Evolutionary conservation across 2,113 vertebrate species (phyloP).

Genomic region (Sceloporus undulatus): DNA sequence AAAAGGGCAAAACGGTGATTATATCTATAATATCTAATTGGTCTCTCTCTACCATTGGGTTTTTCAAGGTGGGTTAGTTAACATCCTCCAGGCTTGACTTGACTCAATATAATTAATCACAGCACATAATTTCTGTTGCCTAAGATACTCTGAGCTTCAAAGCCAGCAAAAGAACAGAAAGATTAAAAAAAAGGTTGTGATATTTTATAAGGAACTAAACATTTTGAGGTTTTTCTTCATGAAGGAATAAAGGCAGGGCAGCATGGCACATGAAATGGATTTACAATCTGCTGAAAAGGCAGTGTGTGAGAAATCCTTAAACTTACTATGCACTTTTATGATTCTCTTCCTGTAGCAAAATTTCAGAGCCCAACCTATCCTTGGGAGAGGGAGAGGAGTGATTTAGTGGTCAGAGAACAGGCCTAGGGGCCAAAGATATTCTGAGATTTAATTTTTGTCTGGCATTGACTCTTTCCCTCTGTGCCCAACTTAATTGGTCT

Average conservation of each 20-base stretch:
- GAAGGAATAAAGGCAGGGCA: conserved; percentile 19
- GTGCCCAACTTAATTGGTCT: conserved; percentile 34
- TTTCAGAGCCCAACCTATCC: background rate
- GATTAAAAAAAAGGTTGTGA: conserved; percentile 7
- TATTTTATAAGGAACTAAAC: conserved; percentile 34
- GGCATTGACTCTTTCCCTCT: conserved; percentile 14
- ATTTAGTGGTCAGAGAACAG: background rate
- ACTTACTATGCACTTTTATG: conserved; percentile 4
- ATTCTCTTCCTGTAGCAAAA: conserved; percentile 35
- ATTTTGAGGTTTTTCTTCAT: conserved; percentile 31
- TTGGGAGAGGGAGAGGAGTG: background rate
- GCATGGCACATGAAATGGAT: conserved; percentile 14
- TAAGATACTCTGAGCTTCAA: conserved; percentile 13
- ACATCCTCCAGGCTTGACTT: conserved; percentile 30
- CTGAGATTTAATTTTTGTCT: conserved; percentile 20
- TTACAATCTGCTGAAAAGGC: conserved; percentile 13
- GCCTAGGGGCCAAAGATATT: conserved; percentile 23
- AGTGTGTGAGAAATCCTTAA: conserved; percentile 26
- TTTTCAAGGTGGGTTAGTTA: background rate
- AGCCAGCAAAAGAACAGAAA: background rate
- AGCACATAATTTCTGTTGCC: conserved; percentile 17
- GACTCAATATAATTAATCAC: conserved; percentile 35
- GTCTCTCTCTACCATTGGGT: conserved; percentile 13
- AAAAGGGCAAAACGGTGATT: conserved; percentile 33
- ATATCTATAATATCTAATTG: conserved; percentile 46